These are phyloP conservation scores for Drosophila bifasciata DNA, from an alignment of 1,140 invertebrate species.

Conservation along the genomic window DNA sequence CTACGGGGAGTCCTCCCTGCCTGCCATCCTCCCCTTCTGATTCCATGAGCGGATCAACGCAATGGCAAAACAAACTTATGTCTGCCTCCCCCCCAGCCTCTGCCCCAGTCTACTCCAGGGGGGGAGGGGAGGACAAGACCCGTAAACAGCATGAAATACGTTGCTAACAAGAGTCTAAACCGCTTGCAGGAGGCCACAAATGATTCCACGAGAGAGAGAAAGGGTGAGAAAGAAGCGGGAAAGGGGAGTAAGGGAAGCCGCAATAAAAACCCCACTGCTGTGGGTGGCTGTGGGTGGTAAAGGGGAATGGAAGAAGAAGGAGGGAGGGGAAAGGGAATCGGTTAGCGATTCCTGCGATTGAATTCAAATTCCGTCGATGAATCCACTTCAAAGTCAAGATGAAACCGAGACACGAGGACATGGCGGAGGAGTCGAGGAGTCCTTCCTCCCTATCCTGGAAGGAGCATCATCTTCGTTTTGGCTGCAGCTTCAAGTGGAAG, in stretches of 20 bases:
- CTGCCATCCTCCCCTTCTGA: not conserved
- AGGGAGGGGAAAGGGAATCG: constrained; percentile 7
- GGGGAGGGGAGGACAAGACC: constrained; percentile 1
- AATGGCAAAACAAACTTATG: constrained; percentile 41
- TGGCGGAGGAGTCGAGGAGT: constrained; percentile 3
- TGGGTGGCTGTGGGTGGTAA: constrained; percentile 5
- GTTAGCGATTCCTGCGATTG: constrained; percentile 65
- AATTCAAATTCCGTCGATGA: constrained; percentile 66
- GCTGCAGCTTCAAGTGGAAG: constrained; percentile 36
- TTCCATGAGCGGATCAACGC: constrained; percentile 23
- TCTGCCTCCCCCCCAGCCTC: not conserved
- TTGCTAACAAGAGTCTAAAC: constrained; percentile 56
- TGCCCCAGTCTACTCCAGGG: not conserved
- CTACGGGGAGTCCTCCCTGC: constrained; percentile 12
- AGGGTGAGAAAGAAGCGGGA: not conserved
- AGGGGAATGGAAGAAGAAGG: not conserved
- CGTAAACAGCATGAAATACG: constrained; percentile 53
- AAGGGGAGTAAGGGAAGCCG: constrained; percentile 35
- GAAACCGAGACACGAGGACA: constrained; percentile 60
- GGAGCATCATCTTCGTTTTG: constrained; percentile 20
- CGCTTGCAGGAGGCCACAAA: constrained; percentile 32
- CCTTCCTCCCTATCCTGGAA: constrained; percentile 20
- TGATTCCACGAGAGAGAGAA: constrained; percentile 18
- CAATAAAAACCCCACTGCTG: constrained; percentile 62
- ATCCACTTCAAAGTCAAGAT: constrained; percentile 66